Base-by-base conservation (phyloP, 2,113 vertebrate genomes). In the Manacus vitellinus region DNA sequence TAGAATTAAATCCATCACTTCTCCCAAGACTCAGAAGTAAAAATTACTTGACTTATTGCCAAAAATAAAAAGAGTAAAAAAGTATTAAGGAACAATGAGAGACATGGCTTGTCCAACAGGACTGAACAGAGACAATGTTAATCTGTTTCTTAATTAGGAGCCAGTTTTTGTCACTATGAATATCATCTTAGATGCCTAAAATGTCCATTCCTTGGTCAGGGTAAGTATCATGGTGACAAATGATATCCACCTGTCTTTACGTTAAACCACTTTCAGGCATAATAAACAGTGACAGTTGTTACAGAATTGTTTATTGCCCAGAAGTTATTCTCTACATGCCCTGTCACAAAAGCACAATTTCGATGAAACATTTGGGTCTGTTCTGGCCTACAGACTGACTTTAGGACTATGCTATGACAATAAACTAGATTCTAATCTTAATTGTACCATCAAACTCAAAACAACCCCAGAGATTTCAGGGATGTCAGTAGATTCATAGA, bases 401-500 rank as follows among this genome's bases (percentile, higher is more conserved):
- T 73, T 67, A 84, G 52, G 55, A 89, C 43, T 91, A 41, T 44
- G 28, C 18, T 81, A 28, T 33, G 72, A 86, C 47, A 43, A 80
- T 35, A 9, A 90, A 62, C 33, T 58, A 85, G 72, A 95, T 95
- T 84, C 90, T 86, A 92, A 80, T 91, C 94, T 92, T 81, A 96
- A 95, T 65, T 93, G 83, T 30, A 94, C 39, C 51, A 51, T 78
- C 39, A 74, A 74, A 86, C 54, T 74, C 47, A 71, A 80, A 96
- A 88, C 68, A 90, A 51, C 19, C 65, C 39, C 24, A 31, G 44
- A 86, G 88, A 86, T 88, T 95, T 86, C 52, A 78, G 52, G 24
- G 43, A 67, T 72, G 90, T 90, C 92, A 96, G 88, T 82, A 94
- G 61, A 94, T 95, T 94, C 72, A 77, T 75, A 94, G 61, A 49